Evolutionary conservation across 2,797 vertebrate species (phyloP).

Genomic region (Gallinago solitaria): DNA sequence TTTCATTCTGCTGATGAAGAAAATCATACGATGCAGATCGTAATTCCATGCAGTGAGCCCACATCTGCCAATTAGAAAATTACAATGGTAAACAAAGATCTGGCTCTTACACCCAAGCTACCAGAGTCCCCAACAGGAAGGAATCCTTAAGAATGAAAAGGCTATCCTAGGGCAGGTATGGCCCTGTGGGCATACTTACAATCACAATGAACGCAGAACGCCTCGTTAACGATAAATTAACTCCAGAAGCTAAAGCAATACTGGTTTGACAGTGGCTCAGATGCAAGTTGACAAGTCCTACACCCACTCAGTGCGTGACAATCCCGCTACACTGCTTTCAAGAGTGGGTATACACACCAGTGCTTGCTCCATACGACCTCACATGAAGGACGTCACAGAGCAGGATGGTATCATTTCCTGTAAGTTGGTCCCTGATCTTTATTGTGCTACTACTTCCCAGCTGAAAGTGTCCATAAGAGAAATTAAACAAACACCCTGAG

Average conservation of each 20-base stretch:
- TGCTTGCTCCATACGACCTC: background rate
- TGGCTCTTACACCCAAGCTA: background rate
- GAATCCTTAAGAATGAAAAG: background rate
- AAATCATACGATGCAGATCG: background rate
- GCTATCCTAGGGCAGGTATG: background rate
- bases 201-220: background rate
- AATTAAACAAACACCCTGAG: background rate
- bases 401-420: fast-evolving
- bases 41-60: background rate
- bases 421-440: background rate
- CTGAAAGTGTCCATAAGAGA: background rate
- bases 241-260: background rate
- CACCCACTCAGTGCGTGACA: fast-evolving
- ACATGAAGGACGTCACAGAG: background rate
- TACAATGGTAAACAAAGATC: background rate
- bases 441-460: background rate
- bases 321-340: background rate
- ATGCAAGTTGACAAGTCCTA: background rate
- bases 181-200: background rate
- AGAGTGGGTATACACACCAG: fast-evolving
- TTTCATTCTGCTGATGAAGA: background rate
- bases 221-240: fast-evolving
- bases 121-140: background rate
- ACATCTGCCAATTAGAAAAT: background rate
- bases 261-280: background rate